Percentiles rank a stretch among this genome's conserved stretches.
Conservation (phyloP, 2,888 invertebrate species). For the Neoascia interrupta region DNA sequence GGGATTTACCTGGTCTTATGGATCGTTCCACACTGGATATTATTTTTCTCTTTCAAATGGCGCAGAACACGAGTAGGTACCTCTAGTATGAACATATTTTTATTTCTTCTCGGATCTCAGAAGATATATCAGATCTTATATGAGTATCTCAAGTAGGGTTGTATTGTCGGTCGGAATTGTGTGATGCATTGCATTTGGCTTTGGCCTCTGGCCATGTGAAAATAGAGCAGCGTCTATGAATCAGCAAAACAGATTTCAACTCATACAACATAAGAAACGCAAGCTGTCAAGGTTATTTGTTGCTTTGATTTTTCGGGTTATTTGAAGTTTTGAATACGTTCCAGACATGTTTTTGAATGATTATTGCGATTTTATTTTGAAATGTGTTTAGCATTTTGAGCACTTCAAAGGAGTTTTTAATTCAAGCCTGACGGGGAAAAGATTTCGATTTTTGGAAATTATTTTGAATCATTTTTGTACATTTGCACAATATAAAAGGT, state of each 20-base stretch:
- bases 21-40: constrained; percentile 17
- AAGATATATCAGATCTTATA: constrained; percentile 36
- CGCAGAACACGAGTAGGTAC: constrained; percentile 5
- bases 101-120: constrained; percentile 11
- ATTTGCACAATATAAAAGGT: no score
- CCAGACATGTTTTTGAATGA: not conserved
- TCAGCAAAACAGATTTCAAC: constrained; percentile 32
- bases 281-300: constrained; percentile 41
- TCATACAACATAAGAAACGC: constrained; percentile 44
- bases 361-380: constrained; percentile 10
- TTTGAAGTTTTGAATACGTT: constrained; percentile 5
- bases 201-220: no score
- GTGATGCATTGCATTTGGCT: constrained; percentile 60
- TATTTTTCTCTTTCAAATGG: constrained; percentile 22
- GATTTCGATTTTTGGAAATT: no score
- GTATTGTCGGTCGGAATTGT: constrained; percentile 27
- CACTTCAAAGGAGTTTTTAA: no score
- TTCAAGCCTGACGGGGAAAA: no score
- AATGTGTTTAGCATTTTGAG: not conserved
- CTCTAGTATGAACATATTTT: no score
- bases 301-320: constrained; percentile 11
- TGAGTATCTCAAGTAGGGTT: constrained; percentile 52
- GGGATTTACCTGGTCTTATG: constrained; percentile 56
- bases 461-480: no score
- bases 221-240: constrained; percentile 39